Evolutionary conservation across 2,797 vertebrate genomes (phyloP), one percentile per base, ranked within the genome.

Genomic region (Pithecia hirsuta): DNA sequence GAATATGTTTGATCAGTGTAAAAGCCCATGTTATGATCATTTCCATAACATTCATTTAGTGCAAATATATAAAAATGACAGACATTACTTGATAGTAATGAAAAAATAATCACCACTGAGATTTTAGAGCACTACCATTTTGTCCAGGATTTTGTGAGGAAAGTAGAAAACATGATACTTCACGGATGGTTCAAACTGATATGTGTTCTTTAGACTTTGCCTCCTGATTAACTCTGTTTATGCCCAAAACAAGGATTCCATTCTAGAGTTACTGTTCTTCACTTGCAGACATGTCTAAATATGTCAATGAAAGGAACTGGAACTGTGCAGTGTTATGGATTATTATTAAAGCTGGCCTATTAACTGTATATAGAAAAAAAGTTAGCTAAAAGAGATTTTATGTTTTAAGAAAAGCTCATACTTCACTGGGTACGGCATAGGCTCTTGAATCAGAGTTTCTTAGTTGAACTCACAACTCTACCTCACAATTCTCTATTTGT

Each of bases 81-180:
- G 44, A 50, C 5, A 50, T 92, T 80, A 78, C 36, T 36, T 36
- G 36, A 36, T 36, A 76, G 7, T 26, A 36, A 36, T 80, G 48
- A 74, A 94, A 70, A 72, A 79, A 33, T n/a, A 85, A 89, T 91
- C 78, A 83, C 67, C 86, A 79, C 14, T 59, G 64, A 92, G 9
- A 88, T 12, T 7, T 93, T 79, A 44, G 33, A 28, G 36, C 36
- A 30, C 41, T 78, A 76, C 12, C 75, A 0, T 72, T 74, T 93
- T 46, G 36, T 72, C 36, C 64, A 96, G 64, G 39, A 50, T 96
- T 95, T 96, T 91, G 24, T 50, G 82, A 36, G 48, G 44, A 86
- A 95, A 70, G 3, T 50, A 83, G 19, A 95, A 94, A 92, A 81
- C 76, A 85, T 19, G 50, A 4, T 48, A 85, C 76, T 92, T 85